Evolutionary conservation across 2,113 vertebrate genomes (phyloP).

Genomic region (Serilophus lunatus): DNA sequence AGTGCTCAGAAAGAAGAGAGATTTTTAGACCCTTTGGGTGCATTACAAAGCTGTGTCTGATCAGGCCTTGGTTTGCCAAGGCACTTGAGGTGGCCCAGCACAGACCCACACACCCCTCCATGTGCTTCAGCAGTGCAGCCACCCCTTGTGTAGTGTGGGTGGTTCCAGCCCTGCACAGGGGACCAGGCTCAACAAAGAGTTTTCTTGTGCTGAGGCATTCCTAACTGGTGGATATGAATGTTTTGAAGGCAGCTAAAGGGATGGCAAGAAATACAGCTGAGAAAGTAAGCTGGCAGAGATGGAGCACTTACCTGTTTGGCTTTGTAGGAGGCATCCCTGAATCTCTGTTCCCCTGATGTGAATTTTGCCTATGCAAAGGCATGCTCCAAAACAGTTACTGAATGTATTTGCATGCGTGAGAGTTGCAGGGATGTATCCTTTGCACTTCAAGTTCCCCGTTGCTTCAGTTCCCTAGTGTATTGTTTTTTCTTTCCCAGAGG

Average conservation of each 20-base stretch:
- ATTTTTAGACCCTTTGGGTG: not conserved
- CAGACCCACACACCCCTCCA: not conserved
- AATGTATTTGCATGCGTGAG: not conserved
- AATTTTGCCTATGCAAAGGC: not conserved
- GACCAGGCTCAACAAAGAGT: not conserved
- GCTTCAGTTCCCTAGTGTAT: not conserved
- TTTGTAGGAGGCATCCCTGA: not conserved
- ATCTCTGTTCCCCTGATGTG: not conserved
- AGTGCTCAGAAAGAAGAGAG: not conserved
- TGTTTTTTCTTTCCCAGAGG: constrained; percentile 75
- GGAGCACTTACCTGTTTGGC: not conserved
- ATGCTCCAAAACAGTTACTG: not conserved
- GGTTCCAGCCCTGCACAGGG: not conserved
- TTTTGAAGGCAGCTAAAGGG: not conserved
- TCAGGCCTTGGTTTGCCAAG: not conserved
- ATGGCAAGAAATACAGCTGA: not conserved
- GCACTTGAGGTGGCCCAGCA: not conserved
- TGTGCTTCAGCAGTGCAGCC: not conserved
- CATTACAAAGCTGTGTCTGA: not conserved
- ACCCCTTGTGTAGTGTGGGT: not conserved
- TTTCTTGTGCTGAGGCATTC: not conserved
- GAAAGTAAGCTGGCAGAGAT: not conserved
- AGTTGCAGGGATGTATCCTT: not conserved
- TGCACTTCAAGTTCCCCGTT: not conserved
- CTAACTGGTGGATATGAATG: not conserved